These are phyloP conservation scores for Cephus cinctus DNA, from an alignment of 1,140 invertebrate genomes.

Conservation along the genomic window DNA sequence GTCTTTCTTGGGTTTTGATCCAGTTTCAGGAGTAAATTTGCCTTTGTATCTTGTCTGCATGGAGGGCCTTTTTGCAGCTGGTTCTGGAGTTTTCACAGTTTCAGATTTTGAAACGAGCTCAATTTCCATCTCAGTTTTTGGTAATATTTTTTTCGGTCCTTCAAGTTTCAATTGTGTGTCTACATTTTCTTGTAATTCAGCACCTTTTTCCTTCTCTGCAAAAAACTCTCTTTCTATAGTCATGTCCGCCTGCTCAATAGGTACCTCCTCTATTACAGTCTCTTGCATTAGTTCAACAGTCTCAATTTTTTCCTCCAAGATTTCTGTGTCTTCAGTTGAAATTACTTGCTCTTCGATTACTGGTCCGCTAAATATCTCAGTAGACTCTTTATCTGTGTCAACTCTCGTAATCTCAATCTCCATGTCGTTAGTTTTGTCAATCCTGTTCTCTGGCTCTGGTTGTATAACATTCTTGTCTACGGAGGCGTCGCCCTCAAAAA, in stretches of 20 bases:
- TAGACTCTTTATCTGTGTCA: background rate
- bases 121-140: conserved; percentile 7
- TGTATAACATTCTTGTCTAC: conserved; percentile 1
- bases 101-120: conserved; percentile 1
- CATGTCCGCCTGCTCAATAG: background rate
- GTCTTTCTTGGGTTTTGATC: conserved; percentile 26
- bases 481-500: conserved; percentile 23
- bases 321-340: background rate
- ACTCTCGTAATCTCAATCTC: conserved; percentile 10
- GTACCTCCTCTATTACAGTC: background rate
- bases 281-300: background rate
- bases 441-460: conserved; percentile 4
- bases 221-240: background rate
- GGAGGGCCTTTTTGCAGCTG: conserved; percentile 1
- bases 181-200: conserved; percentile 3
- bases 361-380: background rate
- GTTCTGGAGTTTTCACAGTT: background rate
- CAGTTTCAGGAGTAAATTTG: conserved; percentile 28
- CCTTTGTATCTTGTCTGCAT: conserved; percentile 32
- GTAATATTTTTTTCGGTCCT: background rate
- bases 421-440: background rate
- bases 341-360: background rate
- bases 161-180: background rate
- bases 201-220: background rate
- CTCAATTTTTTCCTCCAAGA: background rate